Percentiles rank a stretch among this genome's conserved stretches.
phyloP scores from a whole-genome alignment of 1,140 invertebrate genomes.

The Papilio helenus region DNA sequence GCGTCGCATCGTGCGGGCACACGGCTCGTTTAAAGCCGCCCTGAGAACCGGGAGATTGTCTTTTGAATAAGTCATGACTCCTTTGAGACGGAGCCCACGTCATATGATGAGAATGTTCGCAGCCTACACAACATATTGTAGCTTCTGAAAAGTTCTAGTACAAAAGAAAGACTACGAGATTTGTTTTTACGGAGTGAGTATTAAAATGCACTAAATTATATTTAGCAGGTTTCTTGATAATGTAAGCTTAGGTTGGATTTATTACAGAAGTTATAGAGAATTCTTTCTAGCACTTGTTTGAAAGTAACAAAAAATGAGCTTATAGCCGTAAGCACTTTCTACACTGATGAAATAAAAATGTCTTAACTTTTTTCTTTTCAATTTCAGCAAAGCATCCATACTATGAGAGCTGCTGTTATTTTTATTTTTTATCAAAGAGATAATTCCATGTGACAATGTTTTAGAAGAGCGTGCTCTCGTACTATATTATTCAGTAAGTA shows the following conservation, averaged over 20 bases:
- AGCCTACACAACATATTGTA: not conserved
- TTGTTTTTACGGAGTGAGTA: not conserved
- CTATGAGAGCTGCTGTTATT: too few species aligned
- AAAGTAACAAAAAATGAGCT: too few species aligned
- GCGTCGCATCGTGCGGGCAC: not conserved
- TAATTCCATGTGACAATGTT: too few species aligned
- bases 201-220: not conserved
- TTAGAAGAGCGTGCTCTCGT: too few species aligned
- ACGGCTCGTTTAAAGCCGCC: not conserved
- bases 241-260: not conserved
- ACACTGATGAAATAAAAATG: too few species aligned
- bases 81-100: not conserved
- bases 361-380: too few species aligned
- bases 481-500: too few species aligned
- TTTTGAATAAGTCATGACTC: conserved; percentile 35
- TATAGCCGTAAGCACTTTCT: too few species aligned
- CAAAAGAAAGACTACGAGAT: not conserved
- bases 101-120: conserved; percentile 4
- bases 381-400: too few species aligned
- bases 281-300: too few species aligned
- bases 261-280: too few species aligned
- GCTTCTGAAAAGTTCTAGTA: not conserved
- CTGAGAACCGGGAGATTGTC: conserved; percentile 20
- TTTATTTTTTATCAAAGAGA: too few species aligned
- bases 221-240: not conserved